These are phyloP conservation scores for Passer domesticus DNA, from an alignment of 2,113 vertebrate genomes.

Conservation along the genomic window DNA sequence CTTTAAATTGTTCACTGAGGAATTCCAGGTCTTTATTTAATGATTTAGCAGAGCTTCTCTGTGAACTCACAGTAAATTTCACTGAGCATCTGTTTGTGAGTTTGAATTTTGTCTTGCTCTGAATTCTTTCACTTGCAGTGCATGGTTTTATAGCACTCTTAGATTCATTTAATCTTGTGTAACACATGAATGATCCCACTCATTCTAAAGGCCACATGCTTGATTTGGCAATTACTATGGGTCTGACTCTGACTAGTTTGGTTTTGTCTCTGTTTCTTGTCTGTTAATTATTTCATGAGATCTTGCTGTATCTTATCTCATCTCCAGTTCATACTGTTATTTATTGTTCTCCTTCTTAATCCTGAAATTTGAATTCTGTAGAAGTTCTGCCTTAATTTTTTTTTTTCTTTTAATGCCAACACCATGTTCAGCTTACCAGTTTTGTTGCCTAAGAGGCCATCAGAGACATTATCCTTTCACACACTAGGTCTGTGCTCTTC, in stretches of 20 bases:
- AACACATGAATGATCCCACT: slow-evolving; percentile 70
- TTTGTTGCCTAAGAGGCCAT: background rate
- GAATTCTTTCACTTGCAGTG: slow-evolving; percentile 49
- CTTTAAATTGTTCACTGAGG: background rate
- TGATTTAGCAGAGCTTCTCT: slow-evolving; percentile 20
- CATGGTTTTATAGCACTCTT: slow-evolving; percentile 57
- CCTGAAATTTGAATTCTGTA: background rate
- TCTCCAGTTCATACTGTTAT: background rate
- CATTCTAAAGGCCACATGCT: slow-evolving; percentile 73
- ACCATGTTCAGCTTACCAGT: background rate
- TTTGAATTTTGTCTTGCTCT: slow-evolving; percentile 46
- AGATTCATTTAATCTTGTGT: slow-evolving; percentile 73
- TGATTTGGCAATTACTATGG: slow-evolving; percentile 76
- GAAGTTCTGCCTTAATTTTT: background rate
- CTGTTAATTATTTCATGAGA: slow-evolving; percentile 68
- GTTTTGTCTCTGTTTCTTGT: slow-evolving; percentile 65
- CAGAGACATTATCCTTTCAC: background rate
- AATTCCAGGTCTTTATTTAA: slow-evolving; percentile 20
- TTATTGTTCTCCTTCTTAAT: slow-evolving; percentile 15
- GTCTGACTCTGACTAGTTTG: slow-evolving; percentile 64
- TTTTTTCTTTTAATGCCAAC: background rate
- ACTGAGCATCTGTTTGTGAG: slow-evolving; percentile 33
- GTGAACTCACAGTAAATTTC: slow-evolving; percentile 40
- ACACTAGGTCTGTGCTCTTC: background rate
- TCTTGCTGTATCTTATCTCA: slow-evolving; percentile 43